Evolutionary conservation across 1,140 invertebrate species (phyloP).

Genomic region (Dreissena rostriformis): DNA sequence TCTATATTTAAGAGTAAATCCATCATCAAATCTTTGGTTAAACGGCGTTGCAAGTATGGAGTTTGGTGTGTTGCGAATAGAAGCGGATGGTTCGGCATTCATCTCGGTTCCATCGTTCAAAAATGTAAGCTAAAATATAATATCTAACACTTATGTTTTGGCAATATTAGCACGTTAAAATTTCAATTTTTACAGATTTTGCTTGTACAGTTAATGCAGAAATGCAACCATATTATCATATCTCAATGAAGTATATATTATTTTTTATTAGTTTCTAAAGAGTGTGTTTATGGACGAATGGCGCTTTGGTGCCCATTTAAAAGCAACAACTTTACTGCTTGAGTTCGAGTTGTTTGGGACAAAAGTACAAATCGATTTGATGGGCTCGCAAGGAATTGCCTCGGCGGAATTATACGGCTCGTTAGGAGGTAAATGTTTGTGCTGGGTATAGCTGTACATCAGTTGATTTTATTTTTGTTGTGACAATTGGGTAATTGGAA

Average conservation of each 20-base stretch:
- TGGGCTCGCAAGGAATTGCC: background rate
- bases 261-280: constrained; percentile 12
- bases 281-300: constrained; percentile 29
- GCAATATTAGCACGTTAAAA: no score
- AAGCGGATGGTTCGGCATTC: background rate
- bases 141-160: no score
- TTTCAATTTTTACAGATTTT: no score
- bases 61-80: background rate
- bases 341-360: background rate
- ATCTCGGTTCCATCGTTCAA: background rate
- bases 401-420: background rate
- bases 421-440: background rate
- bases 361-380: background rate
- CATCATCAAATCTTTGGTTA: constrained; percentile 20
- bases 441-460: no score
- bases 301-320: background rate
- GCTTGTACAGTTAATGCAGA: no score
- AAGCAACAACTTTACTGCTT: background rate
- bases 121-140: background rate
- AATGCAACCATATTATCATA: no score
- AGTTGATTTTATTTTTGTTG: no score
- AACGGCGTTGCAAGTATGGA: background rate
- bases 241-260: no score
- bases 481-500: no score
- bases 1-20: background rate